Evolutionary conservation across 2,113 vertebrate species (phyloP), one percentile per base, ranked within the genome.

Genomic region (Alaudala cheleensis): DNA sequence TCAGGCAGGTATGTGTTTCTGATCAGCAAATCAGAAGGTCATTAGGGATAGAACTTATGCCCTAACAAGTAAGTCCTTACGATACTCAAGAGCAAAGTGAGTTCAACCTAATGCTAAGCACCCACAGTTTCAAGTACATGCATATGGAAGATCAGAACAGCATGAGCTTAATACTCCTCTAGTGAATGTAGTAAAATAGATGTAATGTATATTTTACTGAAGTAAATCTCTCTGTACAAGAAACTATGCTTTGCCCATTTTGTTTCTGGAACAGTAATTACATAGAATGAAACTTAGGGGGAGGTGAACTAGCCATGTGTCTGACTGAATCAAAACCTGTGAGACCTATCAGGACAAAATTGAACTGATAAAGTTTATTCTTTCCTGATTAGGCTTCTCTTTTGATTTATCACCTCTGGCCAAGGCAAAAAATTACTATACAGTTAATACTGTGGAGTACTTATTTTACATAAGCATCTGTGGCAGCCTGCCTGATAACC

Each of bases 381-480:
- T 26, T 71, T 96, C 44, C 79, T 2, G 0, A 9, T 57, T 69
- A 99, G 99, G 98, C 1, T 98, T 99, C 95, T 99, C 97, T 26
- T 99, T 99, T 84, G 98, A 99, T 95, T 96, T 99, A 83, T 98
- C 98, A 12, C 98, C 98, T 11, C 97, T 99, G 92, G 95, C 86
- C 45, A 99, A 98, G 97, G 90, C 95, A 34, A 90, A 62, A 1
- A 97, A 80, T 10, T 86, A 39, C 77, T 99, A 99, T 84, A 85
- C 96, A 81, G 77, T 98, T 47, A 97, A 90, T 40, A 96, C 95
- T 5, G 74, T 10, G 8, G 85, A 91, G 28, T 99, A 99, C 23
- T 81, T 94, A 20, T 99, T 99, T 84, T 98, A 98, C 60, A 97
- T 99, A 93, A 99, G 98, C 4, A 88, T 99, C 12, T 99, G 99